Base-by-base conservation (phyloP, 2,113 vertebrate genomes). In the Suncus etruscus region DNA sequence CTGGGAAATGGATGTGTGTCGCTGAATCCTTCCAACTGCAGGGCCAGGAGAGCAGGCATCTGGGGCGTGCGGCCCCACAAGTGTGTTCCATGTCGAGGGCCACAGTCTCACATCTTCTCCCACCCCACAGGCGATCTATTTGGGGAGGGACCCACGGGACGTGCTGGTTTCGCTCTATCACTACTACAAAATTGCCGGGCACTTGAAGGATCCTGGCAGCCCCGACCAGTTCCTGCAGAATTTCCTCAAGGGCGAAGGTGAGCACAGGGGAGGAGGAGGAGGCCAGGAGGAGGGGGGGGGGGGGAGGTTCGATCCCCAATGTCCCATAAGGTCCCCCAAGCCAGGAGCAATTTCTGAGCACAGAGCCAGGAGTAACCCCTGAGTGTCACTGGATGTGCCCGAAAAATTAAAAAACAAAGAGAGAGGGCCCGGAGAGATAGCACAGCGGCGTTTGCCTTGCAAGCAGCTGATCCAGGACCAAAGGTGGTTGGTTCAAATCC, bases 211-310 rank as follows among this genome's bases (percentile, higher is more conserved):
- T 48, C 95, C 96, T 0, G 90, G 87, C 0, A 96, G 92, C 0
- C 96, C 96, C 0, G 77, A 97, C 76, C 95, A 96, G 75, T 96
- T 97, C 74, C 77, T 97, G 54, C 85, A 87, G 51, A 76, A 96
- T 80, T 98, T 98, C 87, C 92, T 97, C 85, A 92, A 91, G 27
- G 97, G 96, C 32, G 94, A 97, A 32, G 14, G 89, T 97, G 95
- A 97, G 94, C 54, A 20, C 51, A 0, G 47, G 74, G 54, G 25
- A 5, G 10, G 65, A 54, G 39, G 39, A 39, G 39, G 39, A 39
- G 39, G 39, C 3, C 39, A 39, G 39, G 5, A 39, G 39, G 5
- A 39, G 39, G 39, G 39, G 39, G 5, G 39, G 39, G 39, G 39
- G 39, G 5, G 39, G 39, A 39, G 39, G 39, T 39, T 39, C 39